Evolutionary conservation across 2,797 vertebrate genomes (phyloP).

Genomic region (Argya squamiceps): DNA sequence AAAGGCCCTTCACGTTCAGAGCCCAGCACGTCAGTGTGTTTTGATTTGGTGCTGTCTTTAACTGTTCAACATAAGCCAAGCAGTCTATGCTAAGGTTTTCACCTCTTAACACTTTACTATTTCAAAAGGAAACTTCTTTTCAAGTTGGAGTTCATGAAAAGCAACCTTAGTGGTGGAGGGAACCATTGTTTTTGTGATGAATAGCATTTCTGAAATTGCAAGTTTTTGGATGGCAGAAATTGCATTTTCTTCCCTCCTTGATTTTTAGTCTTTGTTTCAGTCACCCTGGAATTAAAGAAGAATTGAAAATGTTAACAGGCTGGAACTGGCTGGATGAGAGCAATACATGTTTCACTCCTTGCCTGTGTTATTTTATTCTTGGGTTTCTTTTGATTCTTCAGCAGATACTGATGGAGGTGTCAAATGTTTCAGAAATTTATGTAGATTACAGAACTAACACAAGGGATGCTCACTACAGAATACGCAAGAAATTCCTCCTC

Average conservation of each 20-base stretch:
- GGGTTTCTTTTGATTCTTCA: not conserved
- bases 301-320: not conserved
- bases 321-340: not conserved
- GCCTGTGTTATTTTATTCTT: not conserved
- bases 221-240: not conserved
- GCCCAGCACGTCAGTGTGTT: not conserved
- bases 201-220: not conserved
- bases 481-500: not conserved
- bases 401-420: not conserved
- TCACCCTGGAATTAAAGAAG: not conserved
- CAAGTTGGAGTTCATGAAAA: not conserved
- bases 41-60: not conserved
- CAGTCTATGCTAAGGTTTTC: not conserved
- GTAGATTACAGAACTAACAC: not conserved
- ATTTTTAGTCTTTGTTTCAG: conserved; percentile 9
- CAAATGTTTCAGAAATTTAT: not conserved
- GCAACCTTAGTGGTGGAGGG: not conserved
- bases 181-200: not conserved
- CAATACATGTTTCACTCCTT: not conserved
- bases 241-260: not conserved
- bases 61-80: not conserved
- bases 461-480: not conserved
- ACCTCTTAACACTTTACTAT: not conserved
- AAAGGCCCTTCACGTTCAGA: not conserved
- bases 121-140: not conserved